phyloP scores from a whole-genome alignment of 2,888 invertebrate genomes.

The Caenorhabditis sp. region DNA sequence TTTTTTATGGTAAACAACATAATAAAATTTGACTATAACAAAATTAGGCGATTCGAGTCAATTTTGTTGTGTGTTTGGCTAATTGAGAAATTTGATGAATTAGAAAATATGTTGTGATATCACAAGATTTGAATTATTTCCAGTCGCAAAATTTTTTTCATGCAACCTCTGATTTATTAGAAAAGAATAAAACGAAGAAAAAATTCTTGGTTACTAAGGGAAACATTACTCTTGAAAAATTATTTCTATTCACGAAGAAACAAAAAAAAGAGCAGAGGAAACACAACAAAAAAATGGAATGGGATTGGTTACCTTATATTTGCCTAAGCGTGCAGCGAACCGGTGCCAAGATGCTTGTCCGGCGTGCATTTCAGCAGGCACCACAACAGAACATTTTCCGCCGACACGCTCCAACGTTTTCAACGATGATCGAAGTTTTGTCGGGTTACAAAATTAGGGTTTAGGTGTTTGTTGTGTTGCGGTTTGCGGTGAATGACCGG shows the following conservation, averaged over 20 bases:
- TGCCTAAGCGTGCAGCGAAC: constrained; percentile 54
- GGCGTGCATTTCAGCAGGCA: constrained; percentile 55
- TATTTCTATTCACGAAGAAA: not conserved
- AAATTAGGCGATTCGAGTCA: too few species aligned
- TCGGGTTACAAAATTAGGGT: constrained; percentile 1
- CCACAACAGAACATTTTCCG: constrained; percentile 45
- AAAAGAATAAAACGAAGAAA: not conserved
- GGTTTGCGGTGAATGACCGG: constrained; percentile 17
- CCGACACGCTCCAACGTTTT: constrained; percentile 38
- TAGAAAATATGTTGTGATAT: too few species aligned
- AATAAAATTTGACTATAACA: too few species aligned
- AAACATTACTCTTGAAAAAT: not conserved
- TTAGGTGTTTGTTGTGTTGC: too few species aligned
- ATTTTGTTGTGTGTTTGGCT: too few species aligned
- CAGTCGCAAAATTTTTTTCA: not conserved
- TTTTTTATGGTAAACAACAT: too few species aligned
- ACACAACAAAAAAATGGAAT: not conserved
- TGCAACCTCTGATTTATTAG: not conserved
- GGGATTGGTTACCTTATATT: constrained; percentile 50
- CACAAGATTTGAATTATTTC: too few species aligned
- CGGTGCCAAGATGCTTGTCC: constrained; percentile 60
- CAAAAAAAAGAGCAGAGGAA: not conserved
- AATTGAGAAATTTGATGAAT: too few species aligned
- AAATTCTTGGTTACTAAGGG: not conserved
- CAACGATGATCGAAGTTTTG: constrained; percentile 3